phyloP scores from a whole-genome alignment of 64 coral and sea anemone genomes.

The Exaiptasia diaphana region DNA sequence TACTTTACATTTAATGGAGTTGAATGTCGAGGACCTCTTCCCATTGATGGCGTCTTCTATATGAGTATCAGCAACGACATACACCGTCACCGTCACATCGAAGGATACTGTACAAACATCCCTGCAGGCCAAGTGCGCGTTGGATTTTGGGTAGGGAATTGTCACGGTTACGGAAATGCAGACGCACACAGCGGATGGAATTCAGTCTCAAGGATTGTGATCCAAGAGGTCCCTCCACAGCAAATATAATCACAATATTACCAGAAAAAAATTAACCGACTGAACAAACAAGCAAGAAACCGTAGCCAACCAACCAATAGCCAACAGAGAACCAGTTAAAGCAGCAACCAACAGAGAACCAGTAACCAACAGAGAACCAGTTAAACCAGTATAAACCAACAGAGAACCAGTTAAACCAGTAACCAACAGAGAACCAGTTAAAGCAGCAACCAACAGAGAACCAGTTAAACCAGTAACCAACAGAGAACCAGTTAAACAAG shows the following conservation, averaged over 20 bases:
- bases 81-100: neutral
- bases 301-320: no score
- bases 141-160: neutral
- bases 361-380: no score
- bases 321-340: no score
- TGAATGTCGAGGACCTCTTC: neutral
- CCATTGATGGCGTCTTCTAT: neutral
- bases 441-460: no score
- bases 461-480: no score
- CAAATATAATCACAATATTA: neutral
- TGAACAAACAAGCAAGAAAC: no score
- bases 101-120: neutral
- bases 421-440: no score
- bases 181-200: neutral
- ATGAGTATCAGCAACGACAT: neutral
- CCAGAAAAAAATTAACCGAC: no score
- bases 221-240: neutral
- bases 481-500: no score
- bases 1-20: neutral
- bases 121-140: neutral
- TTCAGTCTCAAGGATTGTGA: constrained; percentile 2
- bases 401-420: no score
- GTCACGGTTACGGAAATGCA: neutral
- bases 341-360: no score
- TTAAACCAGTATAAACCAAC: no score